Evolutionary conservation across 2,797 vertebrate species (phyloP), one percentile per base, ranked within the genome.

Genomic region (Melopsittacus undulatus): DNA sequence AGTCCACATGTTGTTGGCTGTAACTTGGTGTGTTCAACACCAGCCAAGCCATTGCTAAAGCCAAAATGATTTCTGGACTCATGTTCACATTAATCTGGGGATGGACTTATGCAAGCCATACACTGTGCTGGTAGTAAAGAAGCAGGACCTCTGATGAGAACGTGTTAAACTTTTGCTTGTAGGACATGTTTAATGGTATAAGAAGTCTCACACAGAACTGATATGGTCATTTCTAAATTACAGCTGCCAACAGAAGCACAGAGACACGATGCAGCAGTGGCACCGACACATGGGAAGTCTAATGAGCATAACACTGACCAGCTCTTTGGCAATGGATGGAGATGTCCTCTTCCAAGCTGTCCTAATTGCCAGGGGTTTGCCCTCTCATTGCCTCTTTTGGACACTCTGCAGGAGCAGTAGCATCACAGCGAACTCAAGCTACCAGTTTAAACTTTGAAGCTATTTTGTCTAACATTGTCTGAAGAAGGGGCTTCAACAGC

Each of bases 1-100:
- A 89, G 70, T 73, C 80, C 84, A 82, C 88, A 48, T 90, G 70
- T 59, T 95, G 54, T 46, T 94, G 69, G 54, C 74, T 45, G 1
- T 9, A 7, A 7, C 2, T 3, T 56, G 46, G 76, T 67, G 70
- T 19, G 30, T 68, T 91, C 70, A 70, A 48, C 59, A 61, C 42
- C 74, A 61, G 54, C 70, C 70, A 73, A 96, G 26, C 10, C 80
- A 30, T 1, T 82, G 63, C n/a, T 87, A 83, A 82, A 90, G 46
- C 77, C 80, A 52, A 67, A 21, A 26, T 2, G 43, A 36, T 76
- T 87, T 46, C 69, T 32, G 38, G 77, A 42, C 34, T 83, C 52
- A 4, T 11, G 42, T 21, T 68, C 70, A 10, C 5, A 1, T 56
- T 45, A n/a, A 76, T 7, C 38, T 57, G 78, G 29, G 57, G 74